Evolutionary conservation across 2,888 invertebrate genomes (phyloP), one percentile per base, ranked within the genome.

Genomic region (Athalia circularis): DNA sequence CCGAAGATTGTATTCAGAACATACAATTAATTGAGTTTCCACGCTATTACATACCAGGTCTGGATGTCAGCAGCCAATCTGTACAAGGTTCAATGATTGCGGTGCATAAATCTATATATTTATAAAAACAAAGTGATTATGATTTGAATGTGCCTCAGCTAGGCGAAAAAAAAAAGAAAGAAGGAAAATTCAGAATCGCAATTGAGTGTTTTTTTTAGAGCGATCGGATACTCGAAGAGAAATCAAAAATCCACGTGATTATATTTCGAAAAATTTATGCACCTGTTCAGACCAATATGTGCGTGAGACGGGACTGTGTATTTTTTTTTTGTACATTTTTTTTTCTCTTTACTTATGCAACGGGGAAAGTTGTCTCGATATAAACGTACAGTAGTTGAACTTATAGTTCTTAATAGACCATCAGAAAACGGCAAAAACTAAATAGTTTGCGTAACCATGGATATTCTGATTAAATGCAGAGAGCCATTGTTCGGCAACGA

Each of bases 131-230:
- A 29, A 29, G 29, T 29, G 29, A 29, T 29, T 29, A 29, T 29
- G 0, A 29, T 29, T 29, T 29, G 2, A 29, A 29, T 65, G 8
- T 7, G 48, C 15, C 48, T 5, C 54, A 3, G 3, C 8, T 8
- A n/a, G 87, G 87, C 50, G 90, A 90, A 80, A 81, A 84, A 47
- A 77, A 77, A 57, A 64, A 79, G 0, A 86, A 86, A 86, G n/a
- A 83, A 80, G 82, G 87, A 86, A 80, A 13, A 65, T 79, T 29
- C 29, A 29, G 29, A 29, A 29, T 29, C 29, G 29, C 29, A 29
- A 29, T 29, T 29, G 29, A 29, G 2, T 0, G 29, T 29, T 29
- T 29, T 29, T 29, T 29, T 29, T 29, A 29, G 29, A 29, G 0
- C 29, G 29, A 29, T 29, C 29, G 2, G 29, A 29, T 29, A 29